Conservation (phyloP, 2,888 invertebrate species). For the Spodoptera picta region DNA sequence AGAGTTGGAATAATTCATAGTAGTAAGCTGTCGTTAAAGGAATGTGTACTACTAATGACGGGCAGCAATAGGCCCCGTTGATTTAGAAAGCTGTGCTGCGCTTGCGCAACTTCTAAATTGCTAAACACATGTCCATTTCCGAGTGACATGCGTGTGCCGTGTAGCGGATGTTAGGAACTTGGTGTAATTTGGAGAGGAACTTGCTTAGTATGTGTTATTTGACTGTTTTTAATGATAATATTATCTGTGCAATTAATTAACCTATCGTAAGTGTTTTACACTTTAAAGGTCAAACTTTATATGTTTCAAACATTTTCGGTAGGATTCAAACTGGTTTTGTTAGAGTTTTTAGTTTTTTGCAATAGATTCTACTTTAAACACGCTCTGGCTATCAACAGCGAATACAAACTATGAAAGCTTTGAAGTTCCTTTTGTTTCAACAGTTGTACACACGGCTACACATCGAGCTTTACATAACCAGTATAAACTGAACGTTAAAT, state of each 20-base stretch:
- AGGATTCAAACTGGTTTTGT: too few relatives aligned
- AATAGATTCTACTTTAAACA: slow-evolving; percentile 3
- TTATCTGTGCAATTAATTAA: too few relatives aligned
- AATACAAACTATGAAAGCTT: slow-evolving; percentile 4
- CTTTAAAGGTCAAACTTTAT: too few relatives aligned
- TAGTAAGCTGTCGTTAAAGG: slow-evolving; percentile 32
- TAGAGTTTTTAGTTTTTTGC: too few relatives aligned
- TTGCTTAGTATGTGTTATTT: too few relatives aligned
- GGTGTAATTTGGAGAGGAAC: not conserved
- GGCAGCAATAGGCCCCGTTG: slow-evolving; percentile 36
- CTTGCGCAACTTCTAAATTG: slow-evolving; percentile 35
- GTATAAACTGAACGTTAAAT: too few relatives aligned
- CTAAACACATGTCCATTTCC: slow-evolving; percentile 40
- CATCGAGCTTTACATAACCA: too few relatives aligned
- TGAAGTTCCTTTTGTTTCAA: slow-evolving; percentile 24
- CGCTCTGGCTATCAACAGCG: not conserved
- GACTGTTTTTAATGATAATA: too few relatives aligned
- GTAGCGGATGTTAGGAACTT: slow-evolving; percentile 22
- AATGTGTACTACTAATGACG: slow-evolving; percentile 38
- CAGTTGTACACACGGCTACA: too few relatives aligned
- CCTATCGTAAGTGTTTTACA: too few relatives aligned
- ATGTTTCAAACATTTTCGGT: too few relatives aligned
- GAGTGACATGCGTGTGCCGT: slow-evolving; percentile 14
- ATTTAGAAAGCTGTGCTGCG: slow-evolving; percentile 44
- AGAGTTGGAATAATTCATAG: slow-evolving; percentile 4